Evolutionary conservation across 2,888 invertebrate species (phyloP).

Genomic region (Epistrophe grossulariae): DNA sequence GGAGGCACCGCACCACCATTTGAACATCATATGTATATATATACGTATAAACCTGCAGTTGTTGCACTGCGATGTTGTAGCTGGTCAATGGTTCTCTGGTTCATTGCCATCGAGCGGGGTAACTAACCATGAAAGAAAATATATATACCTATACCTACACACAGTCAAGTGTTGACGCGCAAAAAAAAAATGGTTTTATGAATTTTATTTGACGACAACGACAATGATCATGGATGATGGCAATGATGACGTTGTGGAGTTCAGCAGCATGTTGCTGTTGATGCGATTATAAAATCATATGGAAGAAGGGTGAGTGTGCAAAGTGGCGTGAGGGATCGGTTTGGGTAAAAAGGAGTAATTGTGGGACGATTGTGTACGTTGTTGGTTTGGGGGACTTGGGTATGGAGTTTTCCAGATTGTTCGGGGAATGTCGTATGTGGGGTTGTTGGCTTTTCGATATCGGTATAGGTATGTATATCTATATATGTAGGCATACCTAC

Average conservation of each 20-base stretch:
- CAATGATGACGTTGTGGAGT: constrained; percentile 77
- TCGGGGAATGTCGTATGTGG: constrained; percentile 78
- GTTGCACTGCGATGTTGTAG: constrained; percentile 71
- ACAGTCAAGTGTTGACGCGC: constrained; percentile 68
- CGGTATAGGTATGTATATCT: background rate
- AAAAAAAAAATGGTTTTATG: constrained; percentile 28
- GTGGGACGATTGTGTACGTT: constrained; percentile 33
- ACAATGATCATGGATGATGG: constrained; percentile 68
- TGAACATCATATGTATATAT: constrained; percentile 5
- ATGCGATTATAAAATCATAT: background rate
- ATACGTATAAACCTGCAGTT: constrained; percentile 53
- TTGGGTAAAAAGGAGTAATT: background rate
- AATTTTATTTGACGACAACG: constrained; percentile 61
- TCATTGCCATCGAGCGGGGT: constrained; percentile 84
- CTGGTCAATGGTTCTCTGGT: constrained; percentile 84
- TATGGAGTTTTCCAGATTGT: constrained; percentile 53
- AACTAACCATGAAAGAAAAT: constrained; percentile 80
- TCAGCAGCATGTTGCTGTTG: constrained; percentile 68
- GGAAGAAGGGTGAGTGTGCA: background rate
- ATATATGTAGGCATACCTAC: background rate
- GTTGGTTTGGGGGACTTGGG: background rate
- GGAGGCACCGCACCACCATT: constrained; percentile 15
- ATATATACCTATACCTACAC: constrained; percentile 43
- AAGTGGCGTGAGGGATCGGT: no score
- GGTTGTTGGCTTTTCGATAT: constrained; percentile 81